Evolutionary conservation across 2,113 vertebrate species (phyloP), one percentile per base, ranked within the genome.

Genomic region (Lota lota): DNA sequence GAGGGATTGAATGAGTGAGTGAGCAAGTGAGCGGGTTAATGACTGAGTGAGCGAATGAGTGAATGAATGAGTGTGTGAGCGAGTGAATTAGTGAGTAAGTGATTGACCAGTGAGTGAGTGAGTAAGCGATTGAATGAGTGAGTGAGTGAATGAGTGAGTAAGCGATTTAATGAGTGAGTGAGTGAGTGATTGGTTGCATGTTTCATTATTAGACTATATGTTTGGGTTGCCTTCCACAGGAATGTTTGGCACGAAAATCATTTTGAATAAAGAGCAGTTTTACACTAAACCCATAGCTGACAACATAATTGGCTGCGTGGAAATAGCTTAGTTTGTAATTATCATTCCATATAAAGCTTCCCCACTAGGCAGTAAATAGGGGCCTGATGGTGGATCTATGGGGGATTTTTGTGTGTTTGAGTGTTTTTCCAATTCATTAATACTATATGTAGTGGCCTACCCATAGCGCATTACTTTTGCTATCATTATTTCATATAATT

Each of bases 361-460:
- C 54, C 19, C 36, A 17, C 11, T 72, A 7, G 58, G 40, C 61
- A 74, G 36, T 67, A 66, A 79, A 79, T 71, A 61, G 68, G 47
- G 54, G n/a, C 21, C n/a, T 66, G 50, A n/a, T 56, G 17, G 59
- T 28, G 11, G 22, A 73, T 22, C 7, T 14, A 14, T 47, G 40
- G 8, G 3, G 10, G 40, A 47, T 2, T 14, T 10, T 47, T 33
- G 28, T 5, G 8, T 47, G 10, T 8, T 47, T 8, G 2, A 10
- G 40, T 47, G 40, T 14, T 14, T 47, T 47, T 47, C 40, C 7
- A 47, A 47, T 47, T 10, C 40, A 47, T 14, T 0, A 14, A 47
- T 47, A 14, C 40, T 47, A 8, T 33, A 33, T 33, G 28, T 33
- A 33, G 4, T 33, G 4, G 28, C 28, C 28, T 6, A 5, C 28